Evolutionary conservation across 2,888 invertebrate genomes (phyloP).

Genomic region (Hermaeophaga mercurialis): DNA sequence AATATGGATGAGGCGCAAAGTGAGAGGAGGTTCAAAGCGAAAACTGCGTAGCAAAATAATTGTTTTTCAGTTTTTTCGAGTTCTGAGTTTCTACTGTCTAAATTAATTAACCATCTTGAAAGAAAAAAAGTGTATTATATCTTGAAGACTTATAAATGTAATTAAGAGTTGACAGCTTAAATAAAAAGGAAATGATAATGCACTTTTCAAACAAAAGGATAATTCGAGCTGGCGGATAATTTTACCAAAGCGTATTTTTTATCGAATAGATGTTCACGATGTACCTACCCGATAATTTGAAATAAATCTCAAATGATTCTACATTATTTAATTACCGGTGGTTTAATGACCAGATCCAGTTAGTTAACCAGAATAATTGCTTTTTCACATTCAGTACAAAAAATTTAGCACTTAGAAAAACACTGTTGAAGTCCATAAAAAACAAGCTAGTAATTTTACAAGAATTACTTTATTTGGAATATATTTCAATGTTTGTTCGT

Average conservation of each 20-base stretch:
- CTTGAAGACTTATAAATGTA: conserved; percentile 5
- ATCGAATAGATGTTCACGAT: no score
- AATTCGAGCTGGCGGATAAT: not conserved
- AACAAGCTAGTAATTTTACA: no score
- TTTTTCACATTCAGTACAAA: no score
- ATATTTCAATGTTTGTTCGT: no score
- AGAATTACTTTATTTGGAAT: no score
- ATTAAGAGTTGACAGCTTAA: conserved; percentile 4
- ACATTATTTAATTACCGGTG: no score
- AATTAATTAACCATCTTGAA: conserved; percentile 8
- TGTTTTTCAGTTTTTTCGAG: conserved; percentile 2
- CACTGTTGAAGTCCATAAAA: no score
- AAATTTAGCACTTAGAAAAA: no score
- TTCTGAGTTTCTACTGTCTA: not conserved
- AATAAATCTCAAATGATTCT: no score
- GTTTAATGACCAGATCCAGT: no score
- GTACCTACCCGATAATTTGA: no score
- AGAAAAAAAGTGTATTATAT: conserved; percentile 5
- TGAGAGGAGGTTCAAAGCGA: conserved; percentile 3
- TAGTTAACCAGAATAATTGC: no score
- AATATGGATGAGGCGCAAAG: conserved; percentile 9
- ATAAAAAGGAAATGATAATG: conserved; percentile 7
- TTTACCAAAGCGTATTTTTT: not conserved
- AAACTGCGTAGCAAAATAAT: conserved; percentile 5
- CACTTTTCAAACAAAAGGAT: conserved; percentile 4